Percentiles rank a stretch among this genome's conserved stretches.
Conservation (phyloP, 2,113 vertebrate species). For the Carlito syrichta region DNA sequence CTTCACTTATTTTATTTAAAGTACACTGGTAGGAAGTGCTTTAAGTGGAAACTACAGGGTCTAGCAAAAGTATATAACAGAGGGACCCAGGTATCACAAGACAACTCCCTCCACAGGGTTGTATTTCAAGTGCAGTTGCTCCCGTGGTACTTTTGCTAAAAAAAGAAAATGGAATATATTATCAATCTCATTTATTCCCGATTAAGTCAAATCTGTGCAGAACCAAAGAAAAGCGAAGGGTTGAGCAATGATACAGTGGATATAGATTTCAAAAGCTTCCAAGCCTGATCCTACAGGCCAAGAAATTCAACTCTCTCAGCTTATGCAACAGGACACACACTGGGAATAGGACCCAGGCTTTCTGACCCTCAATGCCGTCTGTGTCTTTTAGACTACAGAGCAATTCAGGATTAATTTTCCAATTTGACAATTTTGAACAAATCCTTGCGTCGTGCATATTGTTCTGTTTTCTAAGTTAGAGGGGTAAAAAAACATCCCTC, state of each 20-base stretch:
- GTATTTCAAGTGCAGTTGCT: not conserved
- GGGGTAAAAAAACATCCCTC: not conserved
- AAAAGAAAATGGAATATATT: not conserved
- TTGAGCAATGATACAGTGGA: not conserved
- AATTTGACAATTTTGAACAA: not conserved
- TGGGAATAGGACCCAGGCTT: not conserved
- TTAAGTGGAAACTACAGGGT: not conserved
- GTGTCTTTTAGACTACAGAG: not conserved
- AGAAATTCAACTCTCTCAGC: not conserved
- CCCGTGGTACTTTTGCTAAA: not conserved
- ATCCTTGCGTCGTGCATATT: not conserved
- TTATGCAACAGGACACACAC: not conserved
- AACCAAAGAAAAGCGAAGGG: not conserved
- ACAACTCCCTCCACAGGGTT: not conserved
- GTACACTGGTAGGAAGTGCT: not conserved
- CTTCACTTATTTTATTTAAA: not conserved
- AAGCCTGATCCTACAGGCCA: not conserved
- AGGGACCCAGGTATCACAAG: not conserved
- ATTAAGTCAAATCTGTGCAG: not conserved
- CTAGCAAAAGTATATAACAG: not conserved
- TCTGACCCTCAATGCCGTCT: not conserved
- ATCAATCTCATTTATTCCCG: not conserved
- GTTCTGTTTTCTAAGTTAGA: not conserved
- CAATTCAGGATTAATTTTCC: conserved; percentile 25
- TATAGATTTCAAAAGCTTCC: not conserved